Evolutionary conservation across 2,888 invertebrate species (phyloP), one percentile per base, ranked within the genome.

Genomic region (Coecobrya sp.): DNA sequence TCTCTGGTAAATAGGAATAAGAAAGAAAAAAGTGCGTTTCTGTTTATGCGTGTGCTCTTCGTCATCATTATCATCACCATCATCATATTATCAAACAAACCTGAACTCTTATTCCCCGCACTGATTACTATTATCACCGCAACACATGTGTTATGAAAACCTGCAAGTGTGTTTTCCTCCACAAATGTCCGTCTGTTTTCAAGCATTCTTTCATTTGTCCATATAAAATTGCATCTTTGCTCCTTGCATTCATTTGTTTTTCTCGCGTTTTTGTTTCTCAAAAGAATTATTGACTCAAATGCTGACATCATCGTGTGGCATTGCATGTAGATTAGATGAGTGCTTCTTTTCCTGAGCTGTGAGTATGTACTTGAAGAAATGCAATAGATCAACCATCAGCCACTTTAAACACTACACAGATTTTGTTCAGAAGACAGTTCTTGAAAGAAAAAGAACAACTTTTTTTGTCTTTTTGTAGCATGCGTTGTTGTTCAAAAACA

Each of bases 31-130:
- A 62, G 70, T 89, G 89, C 89, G 82, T 89, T 89, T 89, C 70
- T 89, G 89, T 89, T 89, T 89, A 82, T 89, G 89, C 89, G 89
- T 89, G 82, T 68, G n/a, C 59, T 62, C 13, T 65, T 82, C 68
- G 30, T 88, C 62, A 73, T 55, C 55, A 25, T 85, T 45, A 65
- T 62, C 59, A 84, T n/a, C 36, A 36, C 2, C 7, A 36, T 62
- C 62, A n/a, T n/a, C n/a, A n/a, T n/a, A n/a, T n/a, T n/a, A n/a
- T n/a, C n/a, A n/a, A n/a, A n/a, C n/a, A n/a, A 30, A 25, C 62
- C 11, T 62, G n/a, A 36, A 82, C 62, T 19, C 42, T 19, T 30
- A 22, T 49, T 27, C 25, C 45, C 10, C 42, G 70, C 70, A 70
- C 22, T 70, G 70, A 70, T 70, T 70, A 70, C 70, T 70, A 19